Evolutionary conservation across 2,797 vertebrate species (phyloP), one percentile per base, ranked within the genome.

Genomic region (Mus caroli): DNA sequence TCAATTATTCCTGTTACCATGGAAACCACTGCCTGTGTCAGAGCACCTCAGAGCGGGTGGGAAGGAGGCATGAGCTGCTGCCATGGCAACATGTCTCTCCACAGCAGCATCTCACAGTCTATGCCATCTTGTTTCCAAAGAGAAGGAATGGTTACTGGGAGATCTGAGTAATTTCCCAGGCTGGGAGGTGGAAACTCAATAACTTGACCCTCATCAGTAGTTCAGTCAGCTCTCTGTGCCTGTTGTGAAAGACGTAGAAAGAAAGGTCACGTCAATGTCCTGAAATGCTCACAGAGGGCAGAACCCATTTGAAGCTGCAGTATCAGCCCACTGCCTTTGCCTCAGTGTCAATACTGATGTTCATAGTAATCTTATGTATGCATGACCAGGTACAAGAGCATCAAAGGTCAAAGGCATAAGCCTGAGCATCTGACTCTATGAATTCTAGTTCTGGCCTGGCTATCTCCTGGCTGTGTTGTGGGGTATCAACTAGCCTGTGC

Each of bases 21-120:
- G 50, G 97, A 97, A 97, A 97, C 97, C 6, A 6, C 87, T 94
- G 95, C 91, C 94, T 97, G 90, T 97, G 97, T 97, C 94, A 93
- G 87, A 97, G 92, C 79, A 88, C 94, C 83, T 94, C 15, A 1
- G 94, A 96, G 95, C 75, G 94, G 94, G 94, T 88, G 75, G 87
- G 75, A 93, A 94, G 84, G 89, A 96, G 67, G 84, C 91, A 91
- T 6, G 97, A 92, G 95, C 95, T 28, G 90, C 69, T 96, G 77
- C 95, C 97, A 97, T 97, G 56, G 97, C 95, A 97, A 97, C 96
- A 34, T 3, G 0, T 76, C 12, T 91, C 94, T 82, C 93, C 46
- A 34, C 79, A 76, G 95, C 77, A 88, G 92, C 88, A 64, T 91
- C 94, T 95, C 87, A 71, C 7, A 0, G 89, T 64, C 24, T 0